phyloP scores from a whole-genome alignment of 2,888 invertebrate species.

The Volucella inanis region DNA sequence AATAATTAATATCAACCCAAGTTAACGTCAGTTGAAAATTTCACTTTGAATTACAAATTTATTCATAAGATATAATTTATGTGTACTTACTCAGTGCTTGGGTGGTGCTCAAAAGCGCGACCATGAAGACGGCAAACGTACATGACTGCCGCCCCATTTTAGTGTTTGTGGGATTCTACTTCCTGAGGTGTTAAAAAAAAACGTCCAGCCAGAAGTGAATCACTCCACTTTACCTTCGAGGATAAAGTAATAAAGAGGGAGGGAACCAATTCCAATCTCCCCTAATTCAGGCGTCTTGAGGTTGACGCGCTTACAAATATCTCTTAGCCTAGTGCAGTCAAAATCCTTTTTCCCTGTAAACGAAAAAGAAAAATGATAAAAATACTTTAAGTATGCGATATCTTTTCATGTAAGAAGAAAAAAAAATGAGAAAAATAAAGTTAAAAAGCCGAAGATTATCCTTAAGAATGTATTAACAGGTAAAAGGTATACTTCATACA shows the following conservation, averaged over 20 bases:
- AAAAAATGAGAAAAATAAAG: slow-evolving; percentile 19
- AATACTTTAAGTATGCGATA: slow-evolving; percentile 35
- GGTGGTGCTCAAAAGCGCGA: slow-evolving; percentile 80
- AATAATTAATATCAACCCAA: not conserved
- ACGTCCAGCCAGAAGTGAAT: slow-evolving; percentile 63
- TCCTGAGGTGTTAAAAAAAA: slow-evolving; percentile 41
- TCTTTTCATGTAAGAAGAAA: slow-evolving; percentile 1
- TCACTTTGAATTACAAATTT: slow-evolving; percentile 32
- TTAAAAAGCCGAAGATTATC: slow-evolving; percentile 47
- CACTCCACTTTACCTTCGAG: slow-evolving; percentile 40
- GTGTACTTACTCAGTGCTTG: slow-evolving; percentile 81
- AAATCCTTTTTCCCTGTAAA: slow-evolving; percentile 58
- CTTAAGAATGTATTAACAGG: slow-evolving; percentile 43
- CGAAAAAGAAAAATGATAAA: slow-evolving; percentile 24
- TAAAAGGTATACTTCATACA: slow-evolving; percentile 20
- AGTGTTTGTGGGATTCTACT: slow-evolving; percentile 55
- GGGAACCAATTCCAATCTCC: slow-evolving; percentile 52
- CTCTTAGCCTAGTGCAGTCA: slow-evolving; percentile 55
- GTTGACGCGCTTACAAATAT: slow-evolving; percentile 61
- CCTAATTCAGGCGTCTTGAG: slow-evolving; percentile 49
- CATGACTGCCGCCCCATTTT: slow-evolving; percentile 82
- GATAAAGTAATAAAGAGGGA: slow-evolving; percentile 8
- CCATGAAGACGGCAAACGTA: slow-evolving; percentile 81
- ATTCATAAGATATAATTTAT: slow-evolving; percentile 7
- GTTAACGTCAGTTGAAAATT: not conserved